Percentiles rank a stretch among this genome's conserved stretches.
phyloP scores from a whole-genome alignment of 2,113 vertebrate species.

The Desmodus rotundus region DNA sequence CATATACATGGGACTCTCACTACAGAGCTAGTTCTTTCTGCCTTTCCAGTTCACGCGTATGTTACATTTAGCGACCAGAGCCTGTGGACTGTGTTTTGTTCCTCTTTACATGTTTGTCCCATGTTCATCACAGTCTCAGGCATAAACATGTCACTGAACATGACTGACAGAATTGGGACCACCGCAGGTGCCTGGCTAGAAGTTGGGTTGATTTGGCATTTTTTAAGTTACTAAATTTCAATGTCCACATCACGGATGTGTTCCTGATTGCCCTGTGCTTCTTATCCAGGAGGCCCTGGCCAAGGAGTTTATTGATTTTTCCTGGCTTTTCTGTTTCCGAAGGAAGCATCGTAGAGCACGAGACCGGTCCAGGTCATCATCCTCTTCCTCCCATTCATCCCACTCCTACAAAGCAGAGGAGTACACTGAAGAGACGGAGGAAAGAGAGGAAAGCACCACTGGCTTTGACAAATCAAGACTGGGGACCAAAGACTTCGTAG shows the following conservation, averaged over 20 bases:
- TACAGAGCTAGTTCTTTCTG: not conserved
- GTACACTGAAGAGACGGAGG: slow-evolving; percentile 83
- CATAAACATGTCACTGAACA: not conserved
- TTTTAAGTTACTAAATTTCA: not conserved
- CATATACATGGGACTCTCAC: not conserved
- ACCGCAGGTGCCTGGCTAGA: not conserved
- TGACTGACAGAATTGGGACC: not conserved
- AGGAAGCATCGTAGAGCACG: slow-evolving; percentile 92
- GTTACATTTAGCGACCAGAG: not conserved
- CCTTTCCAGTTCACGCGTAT: not conserved
- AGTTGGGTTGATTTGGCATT: not conserved
- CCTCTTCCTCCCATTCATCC: slow-evolving; percentile 92
- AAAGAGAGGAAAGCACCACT: slow-evolving; percentile 85
- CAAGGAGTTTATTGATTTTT: not conserved
- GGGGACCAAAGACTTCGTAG: slow-evolving; percentile 85
- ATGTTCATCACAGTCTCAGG: not conserved
- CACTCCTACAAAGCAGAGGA: slow-evolving; percentile 87
- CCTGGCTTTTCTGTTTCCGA: not conserved
- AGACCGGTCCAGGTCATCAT: slow-evolving; percentile 92
- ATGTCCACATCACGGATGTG: not conserved
- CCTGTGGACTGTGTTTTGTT: not conserved
- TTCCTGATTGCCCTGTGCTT: not conserved
- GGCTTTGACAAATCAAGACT: slow-evolving; percentile 86
- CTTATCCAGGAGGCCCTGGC: not conserved
- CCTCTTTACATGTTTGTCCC: not conserved